Evolutionary conservation across 1,140 invertebrate genomes (phyloP), one percentile per base, ranked within the genome.

Genomic region (Homalodisca vitripennis): DNA sequence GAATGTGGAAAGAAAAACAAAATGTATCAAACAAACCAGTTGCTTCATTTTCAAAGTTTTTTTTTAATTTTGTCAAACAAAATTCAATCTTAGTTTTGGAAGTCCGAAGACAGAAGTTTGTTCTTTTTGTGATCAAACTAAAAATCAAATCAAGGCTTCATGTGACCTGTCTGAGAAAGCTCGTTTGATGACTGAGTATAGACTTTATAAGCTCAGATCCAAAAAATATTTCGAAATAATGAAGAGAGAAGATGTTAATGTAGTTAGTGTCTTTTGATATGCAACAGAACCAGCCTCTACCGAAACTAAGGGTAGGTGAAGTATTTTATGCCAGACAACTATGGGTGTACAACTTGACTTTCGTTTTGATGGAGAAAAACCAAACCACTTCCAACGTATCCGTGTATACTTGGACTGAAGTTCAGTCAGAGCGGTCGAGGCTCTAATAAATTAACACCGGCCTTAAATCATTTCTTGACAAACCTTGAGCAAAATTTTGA

Each of bases 291-390:
- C 70, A 71, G 46, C 70, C 70, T 2, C 31, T 73, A 3, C 72
- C 70, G 31, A 71, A 71, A 55, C 30, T 68, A 22, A 46, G 60
- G 22, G 32, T 73, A 3, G 46, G 30, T 48, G 71, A 72, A 20
- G 66, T 64, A 24, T 72, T 67, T 73, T 79, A 77, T 51, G 67
- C 70, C 20, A 31, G 75, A 3, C 77, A 80, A 68, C 53, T 79
- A 17, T 76, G 78, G 67, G 62, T 78, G n/a, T 78, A 78, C 64
- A 79, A 80, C 67, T 76, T 79, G 48, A 76, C 75, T 3, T 73
- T 78, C 26, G 75, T 76, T 12, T 60, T 70, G 62, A 74, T 74
- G 29, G 55, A 75, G 30, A 48, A 27, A 22, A 34, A 26, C 32
- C 63, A 74, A 53, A 63, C 22, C 20, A 41, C 47, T 69, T 60